These are phyloP conservation scores for Oxyteleia sp. DNA, from an alignment of 2,888 invertebrate species.

Conservation along the genomic window DNA sequence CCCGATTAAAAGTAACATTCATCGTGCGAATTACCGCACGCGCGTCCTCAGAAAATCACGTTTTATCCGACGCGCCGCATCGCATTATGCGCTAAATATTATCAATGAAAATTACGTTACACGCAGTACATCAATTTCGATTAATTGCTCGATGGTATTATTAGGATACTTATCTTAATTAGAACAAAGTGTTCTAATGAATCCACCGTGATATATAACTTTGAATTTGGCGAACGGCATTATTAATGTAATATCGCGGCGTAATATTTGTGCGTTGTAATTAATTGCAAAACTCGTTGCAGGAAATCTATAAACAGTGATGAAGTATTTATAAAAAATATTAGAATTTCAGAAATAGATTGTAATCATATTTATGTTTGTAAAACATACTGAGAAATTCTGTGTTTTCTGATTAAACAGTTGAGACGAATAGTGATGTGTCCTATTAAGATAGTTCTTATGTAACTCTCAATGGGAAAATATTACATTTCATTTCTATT, in stretches of 20 bases:
- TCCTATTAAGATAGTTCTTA: too few species aligned
- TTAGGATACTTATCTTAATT: conserved; percentile 71
- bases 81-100: conserved; percentile 51
- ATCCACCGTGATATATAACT: conserved; percentile 69
- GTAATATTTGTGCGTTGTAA: conserved; percentile 58
- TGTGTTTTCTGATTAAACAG: too few species aligned
- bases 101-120: conserved; percentile 64
- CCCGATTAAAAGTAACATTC: conserved; percentile 57
- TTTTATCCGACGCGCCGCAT: conserved; percentile 43
- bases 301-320: too few species aligned
- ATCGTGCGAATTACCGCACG: conserved; percentile 39
- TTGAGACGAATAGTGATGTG: too few species aligned
- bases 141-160: conserved; percentile 69
- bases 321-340: too few species aligned
- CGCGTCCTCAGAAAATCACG: conserved; percentile 49
- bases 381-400: too few species aligned
- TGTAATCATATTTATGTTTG: too few species aligned
- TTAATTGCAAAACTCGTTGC: conserved; percentile 50
- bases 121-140: conserved; percentile 65
- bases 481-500: too few species aligned
- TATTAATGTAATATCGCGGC: conserved; percentile 66
- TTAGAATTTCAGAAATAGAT: too few species aligned
- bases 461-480: too few species aligned
- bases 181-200: conserved; percentile 70
- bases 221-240: conserved; percentile 54